phyloP scores from a whole-genome alignment of 2,888 invertebrate genomes.

The Panorpa germanica region DNA sequence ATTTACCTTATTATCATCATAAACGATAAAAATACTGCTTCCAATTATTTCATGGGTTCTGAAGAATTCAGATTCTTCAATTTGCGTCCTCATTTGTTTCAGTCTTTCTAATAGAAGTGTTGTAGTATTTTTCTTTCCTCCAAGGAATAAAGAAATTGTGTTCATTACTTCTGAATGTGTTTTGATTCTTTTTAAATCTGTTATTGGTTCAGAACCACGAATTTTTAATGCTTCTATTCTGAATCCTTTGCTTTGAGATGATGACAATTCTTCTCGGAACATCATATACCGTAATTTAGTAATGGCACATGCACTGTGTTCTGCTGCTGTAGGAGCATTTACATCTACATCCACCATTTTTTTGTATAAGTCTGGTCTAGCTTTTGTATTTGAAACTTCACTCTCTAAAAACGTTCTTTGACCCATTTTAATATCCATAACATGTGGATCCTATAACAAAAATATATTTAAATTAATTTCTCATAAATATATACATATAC shows the following conservation, averaged over 20 bases:
- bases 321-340: constrained; percentile 65
- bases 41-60: constrained; percentile 81
- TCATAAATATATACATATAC: neutral
- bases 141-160: constrained; percentile 58
- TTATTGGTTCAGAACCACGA: constrained; percentile 62
- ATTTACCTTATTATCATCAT: constrained; percentile 69
- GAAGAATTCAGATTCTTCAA: constrained; percentile 74
- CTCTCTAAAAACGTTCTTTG: constrained; percentile 88
- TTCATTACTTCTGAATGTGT: constrained; percentile 52
- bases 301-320: constrained; percentile 63
- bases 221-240: constrained; percentile 90
- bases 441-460: constrained; percentile 53
- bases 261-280: constrained; percentile 84
- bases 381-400: constrained; percentile 76
- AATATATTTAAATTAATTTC: constrained; percentile 8
- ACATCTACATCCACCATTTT: constrained; percentile 92
- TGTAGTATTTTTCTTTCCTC: constrained; percentile 40
- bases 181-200: constrained; percentile 75
- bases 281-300: constrained; percentile 96
- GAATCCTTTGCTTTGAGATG: constrained; percentile 83
- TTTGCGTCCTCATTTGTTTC: constrained; percentile 51
- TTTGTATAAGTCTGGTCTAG: constrained; percentile 75
- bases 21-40: constrained; percentile 85
- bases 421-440: constrained; percentile 97
- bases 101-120: constrained; percentile 53